Evolutionary conservation across 2,797 vertebrate species (phyloP).

Genomic region (Clamator glandarius): DNA sequence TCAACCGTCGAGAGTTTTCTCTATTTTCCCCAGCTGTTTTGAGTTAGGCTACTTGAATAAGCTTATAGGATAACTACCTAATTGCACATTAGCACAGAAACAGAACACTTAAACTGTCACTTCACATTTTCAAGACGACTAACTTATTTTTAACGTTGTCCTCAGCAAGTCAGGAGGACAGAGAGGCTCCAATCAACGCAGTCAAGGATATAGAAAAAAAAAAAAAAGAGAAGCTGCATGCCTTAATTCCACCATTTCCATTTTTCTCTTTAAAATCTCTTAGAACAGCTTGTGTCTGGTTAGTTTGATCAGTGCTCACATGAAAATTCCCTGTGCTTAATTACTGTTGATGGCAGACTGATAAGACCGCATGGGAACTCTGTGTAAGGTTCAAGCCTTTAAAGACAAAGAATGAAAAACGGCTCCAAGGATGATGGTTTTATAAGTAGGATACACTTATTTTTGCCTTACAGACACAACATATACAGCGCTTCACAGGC

Average conservation of each 20-base stretch:
- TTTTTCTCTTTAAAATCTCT: neutral
- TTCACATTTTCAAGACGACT: constrained; percentile 68
- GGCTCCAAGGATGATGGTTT: neutral
- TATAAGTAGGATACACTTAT: neutral
- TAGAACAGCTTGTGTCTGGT: neutral
- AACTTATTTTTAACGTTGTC: constrained; percentile 28
- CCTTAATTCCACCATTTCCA: neutral
- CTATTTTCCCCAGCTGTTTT: constrained; percentile 63
- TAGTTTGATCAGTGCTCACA: neutral
- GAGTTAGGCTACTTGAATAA: constrained; percentile 65
- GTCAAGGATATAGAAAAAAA: neutral
- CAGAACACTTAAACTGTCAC: constrained; percentile 68
- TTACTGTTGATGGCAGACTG: constrained; percentile 37
- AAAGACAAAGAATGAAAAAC: neutral
- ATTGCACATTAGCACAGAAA: constrained; percentile 72
- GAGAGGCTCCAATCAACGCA: neutral
- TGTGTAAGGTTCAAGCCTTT: neutral
- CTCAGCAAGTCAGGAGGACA: neutral
- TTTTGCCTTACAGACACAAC: neutral
- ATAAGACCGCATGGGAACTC: neutral
- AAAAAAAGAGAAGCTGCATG: neutral
- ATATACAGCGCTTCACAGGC: neutral
- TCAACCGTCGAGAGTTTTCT: neutral
- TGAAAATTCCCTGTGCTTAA: constrained; percentile 35
- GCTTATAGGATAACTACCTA: constrained; percentile 74